These are phyloP conservation scores for Narcine bancroftii DNA, from an alignment of 2,113 vertebrate species.

Conservation along the genomic window DNA sequence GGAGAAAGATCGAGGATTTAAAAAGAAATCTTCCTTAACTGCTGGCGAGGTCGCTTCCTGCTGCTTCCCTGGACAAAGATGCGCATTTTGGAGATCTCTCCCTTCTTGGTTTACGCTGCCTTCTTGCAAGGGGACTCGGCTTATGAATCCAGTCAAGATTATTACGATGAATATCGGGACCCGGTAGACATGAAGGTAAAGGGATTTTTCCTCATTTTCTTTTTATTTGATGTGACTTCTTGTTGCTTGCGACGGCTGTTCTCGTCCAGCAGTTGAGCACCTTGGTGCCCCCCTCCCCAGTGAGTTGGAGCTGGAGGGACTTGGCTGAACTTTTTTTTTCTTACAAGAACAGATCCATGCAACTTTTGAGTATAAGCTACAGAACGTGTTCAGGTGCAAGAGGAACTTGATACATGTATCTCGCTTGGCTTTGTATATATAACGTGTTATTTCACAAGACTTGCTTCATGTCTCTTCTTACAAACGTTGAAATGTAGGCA, in stretches of 20 bases:
- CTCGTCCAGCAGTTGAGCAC: too few relatives aligned
- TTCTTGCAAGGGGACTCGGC: conserved; percentile 46
- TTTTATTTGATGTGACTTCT: background rate
- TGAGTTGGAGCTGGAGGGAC: background rate
- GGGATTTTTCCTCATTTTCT: background rate
- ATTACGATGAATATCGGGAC: conserved; percentile 57
- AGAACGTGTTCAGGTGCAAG: too few relatives aligned
- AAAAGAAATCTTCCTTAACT: too few relatives aligned
- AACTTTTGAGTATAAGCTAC: too few relatives aligned
- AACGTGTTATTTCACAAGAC: background rate
- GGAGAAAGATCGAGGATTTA: background rate
- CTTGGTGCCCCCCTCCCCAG: too few relatives aligned
- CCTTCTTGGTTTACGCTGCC: conserved; percentile 47
- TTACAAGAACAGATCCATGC: too few relatives aligned
- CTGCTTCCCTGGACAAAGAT: conserved; percentile 43
- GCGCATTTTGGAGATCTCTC: conserved; percentile 62
- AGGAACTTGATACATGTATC: background rate
- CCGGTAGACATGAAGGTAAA: conserved; percentile 57
- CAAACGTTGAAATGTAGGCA: too few relatives aligned
- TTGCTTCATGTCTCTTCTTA: background rate
- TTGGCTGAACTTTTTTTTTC: background rate
- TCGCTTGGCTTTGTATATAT: background rate
- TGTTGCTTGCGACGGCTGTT: too few relatives aligned
- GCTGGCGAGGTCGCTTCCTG: background rate
- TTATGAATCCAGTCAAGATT: conserved; percentile 58